Evolutionary conservation across 2,888 invertebrate species (phyloP).

Genomic region (Ceratothoa steindachneri): DNA sequence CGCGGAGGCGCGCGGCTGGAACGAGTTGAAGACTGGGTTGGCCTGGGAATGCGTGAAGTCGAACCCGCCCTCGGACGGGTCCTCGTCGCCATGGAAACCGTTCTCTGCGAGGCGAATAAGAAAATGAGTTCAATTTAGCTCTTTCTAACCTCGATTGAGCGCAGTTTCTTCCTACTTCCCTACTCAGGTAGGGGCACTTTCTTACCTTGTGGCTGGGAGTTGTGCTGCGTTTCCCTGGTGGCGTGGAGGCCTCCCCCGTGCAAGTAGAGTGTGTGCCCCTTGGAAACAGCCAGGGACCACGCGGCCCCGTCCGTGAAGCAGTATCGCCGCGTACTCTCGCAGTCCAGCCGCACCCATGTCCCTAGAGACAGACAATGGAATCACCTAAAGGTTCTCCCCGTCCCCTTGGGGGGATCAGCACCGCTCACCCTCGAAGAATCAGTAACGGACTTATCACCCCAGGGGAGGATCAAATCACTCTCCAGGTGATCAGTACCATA

Average conservation of each 20-base stretch:
- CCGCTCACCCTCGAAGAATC: too few relatives aligned
- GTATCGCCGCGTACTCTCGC: conserved; percentile 60
- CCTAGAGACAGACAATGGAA: conserved; percentile 64
- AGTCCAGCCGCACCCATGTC: conserved; percentile 64
- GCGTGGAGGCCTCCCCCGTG: conserved; percentile 52
- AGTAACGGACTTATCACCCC: too few relatives aligned
- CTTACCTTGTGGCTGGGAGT: neutral
- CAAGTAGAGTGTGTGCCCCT: conserved; percentile 64
- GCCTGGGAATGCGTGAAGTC: conserved; percentile 57
- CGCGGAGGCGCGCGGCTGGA: conserved; percentile 49
- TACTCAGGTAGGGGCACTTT: too few relatives aligned
- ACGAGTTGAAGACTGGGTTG: conserved; percentile 37
- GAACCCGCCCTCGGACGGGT: conserved; percentile 60
- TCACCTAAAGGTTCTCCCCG: neutral
- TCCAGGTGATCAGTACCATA: neutral
- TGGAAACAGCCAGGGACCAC: conserved; percentile 67
- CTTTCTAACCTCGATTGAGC: neutral
- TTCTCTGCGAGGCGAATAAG: too few relatives aligned
- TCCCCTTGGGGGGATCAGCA: too few relatives aligned
- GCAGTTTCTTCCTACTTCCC: too few relatives aligned
- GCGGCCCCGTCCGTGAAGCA: conserved; percentile 68
- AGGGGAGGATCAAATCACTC: too few relatives aligned
- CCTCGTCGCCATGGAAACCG: conserved; percentile 31
- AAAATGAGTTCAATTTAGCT: too few relatives aligned
- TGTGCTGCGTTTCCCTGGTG: too few relatives aligned